Base-by-base conservation (phyloP, 1,140 invertebrate species). In the Rhyacophila brunnea region DNA sequence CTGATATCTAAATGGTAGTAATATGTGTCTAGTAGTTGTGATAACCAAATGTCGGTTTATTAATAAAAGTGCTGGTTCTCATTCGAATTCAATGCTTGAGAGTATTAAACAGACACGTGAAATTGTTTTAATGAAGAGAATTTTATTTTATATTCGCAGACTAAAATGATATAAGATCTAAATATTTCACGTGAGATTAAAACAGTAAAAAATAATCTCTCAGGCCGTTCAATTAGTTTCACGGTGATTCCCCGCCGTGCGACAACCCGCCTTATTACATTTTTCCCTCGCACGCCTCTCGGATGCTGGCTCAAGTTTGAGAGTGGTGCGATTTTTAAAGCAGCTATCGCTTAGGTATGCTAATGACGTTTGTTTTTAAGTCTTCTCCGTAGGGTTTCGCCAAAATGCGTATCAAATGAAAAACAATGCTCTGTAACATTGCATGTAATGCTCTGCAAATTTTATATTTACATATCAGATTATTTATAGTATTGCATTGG, bases 341-440 rank as follows among this genome's bases (percentile, higher is more conserved):
- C 40, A 17, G 28, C 38, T 36, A 34, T 35, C 47, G 36, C 55
- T 57, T 56, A 55, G 54, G 54, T 58, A 62, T 62, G 60, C 60
- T 62, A 62, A 62, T 58, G 54, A 56, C 48, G 53, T 62, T 62
- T 57, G 53, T 57, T 48, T 53, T 45, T 32, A 36, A 18, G 14
- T 35, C 43, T 35, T 6, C 43, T 15, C 40, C 20, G 38, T 53
- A 34, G 14, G 18, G 35, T 15, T 13, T 13, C 14, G 14, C 2
- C 10, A n/a, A n/a, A n/a, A n/a, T n/a, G n/a, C n/a, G n/a, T n/a
- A n/a, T n/a, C n/a, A n/a, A n/a, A n/a, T n/a, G n/a, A n/a, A n/a
- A n/a, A n/a, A n/a, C n/a, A n/a, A n/a, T n/a, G n/a, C n/a, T n/a
- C n/a, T n/a, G n/a, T n/a, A n/a, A n/a, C n/a, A n/a, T n/a, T n/a